A percentile compares a stretch with the other conserved stretches of the same genome.
Evolutionary conservation across 1,140 invertebrate genomes (phyloP).

Genomic region (Saxidomus purpurata): DNA sequence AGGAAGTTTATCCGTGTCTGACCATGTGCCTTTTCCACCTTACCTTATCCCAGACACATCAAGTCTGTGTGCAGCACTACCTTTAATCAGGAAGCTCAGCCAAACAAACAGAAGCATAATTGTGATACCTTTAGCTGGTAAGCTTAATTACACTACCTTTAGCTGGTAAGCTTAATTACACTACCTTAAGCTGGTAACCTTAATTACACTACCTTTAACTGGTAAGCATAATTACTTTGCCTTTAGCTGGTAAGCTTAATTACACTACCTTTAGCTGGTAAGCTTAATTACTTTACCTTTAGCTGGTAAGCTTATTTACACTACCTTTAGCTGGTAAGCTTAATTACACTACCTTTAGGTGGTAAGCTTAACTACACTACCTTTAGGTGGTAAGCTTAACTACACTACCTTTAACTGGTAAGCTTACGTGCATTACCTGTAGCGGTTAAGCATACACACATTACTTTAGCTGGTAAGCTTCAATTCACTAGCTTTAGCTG

Average conservation of each 20-base stretch:
- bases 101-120: conserved; percentile 92
- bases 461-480: no score
- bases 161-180: neutral
- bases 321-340: no score
- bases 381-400: no score
- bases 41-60: conserved; percentile 92
- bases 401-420: no score
- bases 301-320: no score
- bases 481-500: no score
- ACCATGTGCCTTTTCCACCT: conserved; percentile 89
- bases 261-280: conserved; percentile 90
- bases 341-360: no score
- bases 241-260: conserved; percentile 92
- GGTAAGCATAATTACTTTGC: conserved; percentile 92
- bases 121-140: conserved; percentile 93
- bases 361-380: no score
- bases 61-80: conserved; percentile 91
- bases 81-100: conserved; percentile 92
- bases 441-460: no score
- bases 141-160: conserved; percentile 73
- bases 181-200: conserved; percentile 92
- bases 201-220: conserved; percentile 90
- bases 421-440: no score
- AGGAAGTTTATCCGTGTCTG: conserved; percentile 85
- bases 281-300: no score